phyloP scores from a whole-genome alignment of 1,140 invertebrate species.

The Trichoplusia ni region DNA sequence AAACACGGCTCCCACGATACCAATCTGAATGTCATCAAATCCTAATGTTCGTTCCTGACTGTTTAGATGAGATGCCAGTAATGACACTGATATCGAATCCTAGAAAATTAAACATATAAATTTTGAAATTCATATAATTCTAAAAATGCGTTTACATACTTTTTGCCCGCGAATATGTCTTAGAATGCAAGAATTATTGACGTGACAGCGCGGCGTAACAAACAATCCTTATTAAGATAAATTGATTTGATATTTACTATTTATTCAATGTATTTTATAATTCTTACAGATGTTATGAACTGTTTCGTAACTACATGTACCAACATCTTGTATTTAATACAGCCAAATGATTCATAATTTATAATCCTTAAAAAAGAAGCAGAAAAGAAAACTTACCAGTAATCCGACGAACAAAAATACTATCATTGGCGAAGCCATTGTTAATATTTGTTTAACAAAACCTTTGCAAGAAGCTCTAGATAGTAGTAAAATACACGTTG shows the following conservation, averaged over 20 bases:
- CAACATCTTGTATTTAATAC: too few species aligned
- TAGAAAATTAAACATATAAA: constrained; percentile 51
- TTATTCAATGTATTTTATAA: too few species aligned
- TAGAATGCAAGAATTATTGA: too few species aligned
- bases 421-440: background rate
- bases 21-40: constrained; percentile 82
- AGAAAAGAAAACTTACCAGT: constrained; percentile 1
- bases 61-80: constrained; percentile 83
- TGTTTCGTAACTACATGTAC: too few species aligned
- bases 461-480: background rate
- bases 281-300: too few species aligned
- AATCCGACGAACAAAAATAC: background rate
- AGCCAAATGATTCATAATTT: too few species aligned
- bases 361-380: too few species aligned
- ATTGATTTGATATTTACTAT: too few species aligned
- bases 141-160: too few species aligned
- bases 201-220: too few species aligned
- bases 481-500: background rate
- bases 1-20: constrained; percentile 83
- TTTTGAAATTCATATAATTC: background rate
- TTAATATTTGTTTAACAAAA: background rate
- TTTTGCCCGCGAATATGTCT: too few species aligned
- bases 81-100: constrained; percentile 85
- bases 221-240: too few species aligned
- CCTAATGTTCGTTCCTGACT: constrained; percentile 81